Percentiles rank a stretch among this genome's conserved stretches.
Conservation (phyloP, 2,113 vertebrate genomes). For the Gasterosteus aculeatus region DNA sequence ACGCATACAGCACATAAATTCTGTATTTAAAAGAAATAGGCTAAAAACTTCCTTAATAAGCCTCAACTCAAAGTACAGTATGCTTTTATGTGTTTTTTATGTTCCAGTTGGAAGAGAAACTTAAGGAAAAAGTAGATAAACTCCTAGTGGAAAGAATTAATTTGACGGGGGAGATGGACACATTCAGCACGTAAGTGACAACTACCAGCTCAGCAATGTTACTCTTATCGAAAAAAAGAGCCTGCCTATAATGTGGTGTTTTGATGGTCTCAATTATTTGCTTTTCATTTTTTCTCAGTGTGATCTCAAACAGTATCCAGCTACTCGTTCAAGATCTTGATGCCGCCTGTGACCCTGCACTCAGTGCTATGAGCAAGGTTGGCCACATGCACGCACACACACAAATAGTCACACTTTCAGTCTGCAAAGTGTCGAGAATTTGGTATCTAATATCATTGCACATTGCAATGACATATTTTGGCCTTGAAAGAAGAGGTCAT, state of each 20-base stretch:
- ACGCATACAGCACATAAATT: not conserved
- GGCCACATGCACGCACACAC: not conserved
- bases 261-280: not conserved
- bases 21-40: not conserved
- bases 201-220: not conserved
- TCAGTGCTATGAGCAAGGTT: constrained; percentile 99
- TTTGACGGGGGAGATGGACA: constrained; percentile 96
- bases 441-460: too few relatives aligned
- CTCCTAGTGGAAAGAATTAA: constrained; percentile 92
- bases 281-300: constrained; percentile 79
- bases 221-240: not conserved
- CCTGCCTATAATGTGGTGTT: not conserved
- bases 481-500: too few relatives aligned
- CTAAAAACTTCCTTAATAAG: too few relatives aligned
- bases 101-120: constrained; percentile 94
- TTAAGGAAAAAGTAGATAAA: constrained; percentile 96
- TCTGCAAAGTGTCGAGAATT: too few relatives aligned
- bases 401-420: not conserved
- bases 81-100: not conserved
- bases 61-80: not conserved
- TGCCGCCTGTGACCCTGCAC: constrained; percentile 94
- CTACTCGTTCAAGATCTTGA: constrained; percentile 97
- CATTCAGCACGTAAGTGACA: constrained; percentile 93
- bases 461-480: too few relatives aligned
- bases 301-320: constrained; percentile 98